Evolutionary conservation across 2,113 vertebrate species (phyloP), one percentile per base, ranked within the genome.

Genomic region (Sebastes schlegelii): DNA sequence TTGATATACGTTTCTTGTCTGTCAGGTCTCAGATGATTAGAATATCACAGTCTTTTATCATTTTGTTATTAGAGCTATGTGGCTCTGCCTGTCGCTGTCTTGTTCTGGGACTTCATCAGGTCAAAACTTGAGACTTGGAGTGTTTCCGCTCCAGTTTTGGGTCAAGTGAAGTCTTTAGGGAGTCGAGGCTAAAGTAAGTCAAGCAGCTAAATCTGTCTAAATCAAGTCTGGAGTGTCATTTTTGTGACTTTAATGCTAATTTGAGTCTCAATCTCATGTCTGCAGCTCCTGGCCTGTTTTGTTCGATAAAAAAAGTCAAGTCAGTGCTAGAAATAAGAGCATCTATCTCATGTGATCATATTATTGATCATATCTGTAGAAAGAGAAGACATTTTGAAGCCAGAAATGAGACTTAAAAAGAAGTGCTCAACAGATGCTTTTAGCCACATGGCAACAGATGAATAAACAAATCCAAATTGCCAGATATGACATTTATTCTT

Each of bases 91-190:
- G 43, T 26, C 5, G 5, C 40, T n/a, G 51, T 42, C 8, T 61
- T n/a, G 2, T 58, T 40, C 54, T 49, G 43, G 23, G 54, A 61
- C 66, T 55, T 57, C 16, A 13, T 65, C 51, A 10, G 21, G 43
- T 60, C 64, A 74, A 26, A 74, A 61, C 69, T 57, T 52, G 66
- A 48, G 58, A 26, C 69, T 23, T 21, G 9, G 26, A 55, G 19
- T 26, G 9, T 34, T 9, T 63, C n/a, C 8, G 63, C 55, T 52
- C 26, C 42, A 23, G 46, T 52, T 55, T 80, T 17, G 9, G 49
- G 34, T 45, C 57, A 52, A 23, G 40, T 16, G 40, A 64, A 14
- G 40, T 55, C 49, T 26, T n/a, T 2, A 13, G 67, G 40, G 40
- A 72, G 40, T 55, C 42, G 19, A 21, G 2, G 19, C 5, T 68